These are phyloP conservation scores for Gryllus longicercus DNA, from an alignment of 2,888 invertebrate species.

Conservation along the genomic window DNA sequence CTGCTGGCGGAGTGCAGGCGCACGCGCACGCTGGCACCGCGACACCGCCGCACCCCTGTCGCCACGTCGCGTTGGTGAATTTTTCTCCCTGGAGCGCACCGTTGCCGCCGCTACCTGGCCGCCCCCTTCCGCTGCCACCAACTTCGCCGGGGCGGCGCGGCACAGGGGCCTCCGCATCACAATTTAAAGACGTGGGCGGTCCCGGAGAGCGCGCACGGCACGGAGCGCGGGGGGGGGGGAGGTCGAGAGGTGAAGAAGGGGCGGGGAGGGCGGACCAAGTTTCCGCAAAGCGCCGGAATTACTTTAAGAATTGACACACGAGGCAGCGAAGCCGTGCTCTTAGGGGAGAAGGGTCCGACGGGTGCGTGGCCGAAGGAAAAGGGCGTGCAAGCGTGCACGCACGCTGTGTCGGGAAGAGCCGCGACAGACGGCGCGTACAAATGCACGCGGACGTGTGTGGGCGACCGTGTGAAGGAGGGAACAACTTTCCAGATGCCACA, in stretches of 20 bases:
- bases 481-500: too few relatives aligned
- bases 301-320: slow-evolving; percentile 17
- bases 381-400: background rate
- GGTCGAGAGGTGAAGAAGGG: background rate
- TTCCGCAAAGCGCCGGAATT: slow-evolving; percentile 5
- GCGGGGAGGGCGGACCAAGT: background rate
- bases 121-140: background rate
- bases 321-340: background rate
- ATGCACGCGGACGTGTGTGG: background rate
- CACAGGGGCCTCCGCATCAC: background rate
- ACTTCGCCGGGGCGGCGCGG: background rate
- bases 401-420: background rate
- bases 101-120: background rate
- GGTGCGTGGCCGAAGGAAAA: background rate
- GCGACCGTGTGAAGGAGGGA: too few relatives aligned
- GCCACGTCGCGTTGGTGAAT: background rate
- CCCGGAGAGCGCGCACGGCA: background rate
- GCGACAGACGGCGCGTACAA: background rate
- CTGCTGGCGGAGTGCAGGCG: too few relatives aligned
- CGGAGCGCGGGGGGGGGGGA: background rate
- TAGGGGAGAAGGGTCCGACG: background rate
- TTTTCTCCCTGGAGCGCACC: background rate
- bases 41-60: too few relatives aligned
- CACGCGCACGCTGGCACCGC: too few relatives aligned
- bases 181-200: background rate